Conservation (phyloP, 2,113 vertebrate species). For the Dryoscopus gambensis region DNA sequence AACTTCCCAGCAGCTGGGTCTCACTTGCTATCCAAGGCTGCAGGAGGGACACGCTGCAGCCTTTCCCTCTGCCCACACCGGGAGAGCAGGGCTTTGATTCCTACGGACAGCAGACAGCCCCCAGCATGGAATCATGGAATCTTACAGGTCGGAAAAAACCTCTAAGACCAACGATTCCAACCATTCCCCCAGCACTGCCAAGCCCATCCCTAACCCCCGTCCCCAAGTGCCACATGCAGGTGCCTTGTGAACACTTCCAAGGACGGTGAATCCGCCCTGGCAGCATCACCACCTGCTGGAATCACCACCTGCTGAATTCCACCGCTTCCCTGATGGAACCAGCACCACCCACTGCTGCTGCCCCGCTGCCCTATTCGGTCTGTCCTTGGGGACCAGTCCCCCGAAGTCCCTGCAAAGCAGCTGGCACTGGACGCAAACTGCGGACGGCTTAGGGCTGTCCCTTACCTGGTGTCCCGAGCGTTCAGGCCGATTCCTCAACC, state of each 20-base stretch:
- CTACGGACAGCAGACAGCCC: fast-evolving
- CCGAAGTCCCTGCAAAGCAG: background rate
- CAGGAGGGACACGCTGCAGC: background rate
- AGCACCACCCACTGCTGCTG: background rate
- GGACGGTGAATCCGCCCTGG: background rate
- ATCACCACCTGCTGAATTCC: background rate
- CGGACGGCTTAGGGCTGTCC: background rate
- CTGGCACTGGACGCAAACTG: too few species aligned
- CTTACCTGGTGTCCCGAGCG: background rate
- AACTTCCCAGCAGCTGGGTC: background rate
- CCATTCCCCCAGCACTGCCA: background rate
- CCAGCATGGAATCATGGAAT: background rate
- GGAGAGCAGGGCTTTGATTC: background rate
- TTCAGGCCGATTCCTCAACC: background rate
- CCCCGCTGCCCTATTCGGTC: too few species aligned
- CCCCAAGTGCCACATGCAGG: background rate
- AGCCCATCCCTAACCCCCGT: background rate
- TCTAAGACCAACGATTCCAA: background rate
- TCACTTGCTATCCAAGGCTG: background rate
- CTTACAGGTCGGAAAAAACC: background rate
- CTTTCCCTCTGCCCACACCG: fast-evolving
- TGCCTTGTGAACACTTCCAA: background rate
- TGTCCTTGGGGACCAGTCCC: too few species aligned
- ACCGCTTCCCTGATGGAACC: background rate
- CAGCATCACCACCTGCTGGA: background rate